A percentile compares a stretch with the other conserved stretches of the same genome.
Conservation (phyloP, 2,113 vertebrate species). For the Trematocara zebra region DNA sequence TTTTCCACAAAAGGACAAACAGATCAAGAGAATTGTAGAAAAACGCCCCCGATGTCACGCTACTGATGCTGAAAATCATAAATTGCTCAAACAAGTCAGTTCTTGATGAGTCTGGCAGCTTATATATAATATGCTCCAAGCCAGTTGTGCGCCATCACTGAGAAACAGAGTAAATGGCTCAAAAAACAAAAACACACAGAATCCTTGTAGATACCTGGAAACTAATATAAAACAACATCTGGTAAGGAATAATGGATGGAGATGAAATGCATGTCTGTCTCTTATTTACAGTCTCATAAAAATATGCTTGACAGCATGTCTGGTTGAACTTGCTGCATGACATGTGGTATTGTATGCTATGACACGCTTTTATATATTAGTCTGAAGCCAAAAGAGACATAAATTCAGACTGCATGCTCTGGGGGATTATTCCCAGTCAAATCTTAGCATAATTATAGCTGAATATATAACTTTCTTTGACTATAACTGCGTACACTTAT, state of each 20-base stretch:
- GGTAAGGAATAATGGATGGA: conserved; percentile 61
- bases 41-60: neutral
- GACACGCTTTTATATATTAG: conserved; percentile 17
- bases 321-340: neutral
- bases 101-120: conserved; percentile 9
- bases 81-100: conserved; percentile 15
- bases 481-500: neutral
- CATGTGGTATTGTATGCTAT: neutral
- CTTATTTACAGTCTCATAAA: conserved; percentile 48
- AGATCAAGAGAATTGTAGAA: neutral
- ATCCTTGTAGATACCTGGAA: conserved; percentile 48
- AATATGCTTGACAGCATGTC: conserved; percentile 27
- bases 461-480: neutral
- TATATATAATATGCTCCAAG: neutral
- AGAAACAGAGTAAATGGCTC: conserved; percentile 38
- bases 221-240: conserved; percentile 52
- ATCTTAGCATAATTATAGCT: neutral
- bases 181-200: conserved; percentile 13
- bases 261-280: conserved; percentile 42
- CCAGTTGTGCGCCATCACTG: neutral
- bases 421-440: neutral
- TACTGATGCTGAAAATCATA: conserved; percentile 21
- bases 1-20: neutral
- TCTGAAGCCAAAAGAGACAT: neutral
- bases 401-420: neutral